Evolutionary conservation across 2,888 invertebrate species (phyloP).

Genomic region (Parnassius orleans): DNA sequence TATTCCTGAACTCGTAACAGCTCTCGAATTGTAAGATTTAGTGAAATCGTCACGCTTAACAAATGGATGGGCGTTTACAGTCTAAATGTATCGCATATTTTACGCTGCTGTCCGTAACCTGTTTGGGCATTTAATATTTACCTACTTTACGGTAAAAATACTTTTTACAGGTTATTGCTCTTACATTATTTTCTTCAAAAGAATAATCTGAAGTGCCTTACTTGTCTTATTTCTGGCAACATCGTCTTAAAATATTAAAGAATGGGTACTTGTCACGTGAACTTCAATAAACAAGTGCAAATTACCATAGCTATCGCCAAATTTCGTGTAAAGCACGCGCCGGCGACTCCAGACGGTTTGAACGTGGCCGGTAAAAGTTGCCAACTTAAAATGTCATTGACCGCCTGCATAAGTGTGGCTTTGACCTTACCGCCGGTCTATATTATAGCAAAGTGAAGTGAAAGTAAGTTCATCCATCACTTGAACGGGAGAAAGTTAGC

Average conservation of each 20-base stretch:
- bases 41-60: too few species aligned
- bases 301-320: conserved; percentile 5
- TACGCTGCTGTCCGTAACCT: too few species aligned
- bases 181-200: too few species aligned
- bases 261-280: background rate
- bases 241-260: background rate
- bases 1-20: too few species aligned
- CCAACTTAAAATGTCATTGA: conserved; percentile 39
- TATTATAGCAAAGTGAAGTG: conserved; percentile 48
- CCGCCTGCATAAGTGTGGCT: conserved; percentile 38
- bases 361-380: conserved; percentile 49
- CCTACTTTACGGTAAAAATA: too few species aligned
- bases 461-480: conserved; percentile 53
- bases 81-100: too few species aligned
- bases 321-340: conserved; percentile 22
- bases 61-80: too few species aligned
- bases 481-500: conserved; percentile 45
- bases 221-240: background rate
- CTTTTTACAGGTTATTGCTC: too few species aligned
- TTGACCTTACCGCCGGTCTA: conserved; percentile 46
- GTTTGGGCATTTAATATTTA: too few species aligned
- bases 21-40: too few species aligned
- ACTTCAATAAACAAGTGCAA: conserved; percentile 26
- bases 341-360: conserved; percentile 30
- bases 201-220: too few species aligned